These are phyloP conservation scores for Gerris lacustris DNA, from an alignment of 2,888 invertebrate genomes.

Conservation along the genomic window DNA sequence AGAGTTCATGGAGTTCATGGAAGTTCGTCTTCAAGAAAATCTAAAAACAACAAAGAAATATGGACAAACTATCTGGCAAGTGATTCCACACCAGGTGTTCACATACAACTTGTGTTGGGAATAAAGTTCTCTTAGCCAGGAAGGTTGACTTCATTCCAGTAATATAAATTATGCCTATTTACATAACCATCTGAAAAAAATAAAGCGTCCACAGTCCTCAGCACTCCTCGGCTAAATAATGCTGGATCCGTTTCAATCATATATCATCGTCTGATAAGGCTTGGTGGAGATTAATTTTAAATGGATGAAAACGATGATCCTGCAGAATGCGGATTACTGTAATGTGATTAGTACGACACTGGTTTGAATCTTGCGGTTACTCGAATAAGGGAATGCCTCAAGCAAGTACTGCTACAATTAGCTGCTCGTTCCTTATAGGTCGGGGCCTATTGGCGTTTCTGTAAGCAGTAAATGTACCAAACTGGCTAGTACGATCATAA, in stretches of 20 bases:
- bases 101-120: neutral
- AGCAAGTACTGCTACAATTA: too few species aligned
- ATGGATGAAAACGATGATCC: neutral
- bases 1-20: too few species aligned
- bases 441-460: neutral
- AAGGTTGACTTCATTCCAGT: neutral
- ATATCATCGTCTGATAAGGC: neutral
- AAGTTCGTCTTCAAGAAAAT: too few species aligned
- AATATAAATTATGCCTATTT: too few species aligned
- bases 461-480: neutral
- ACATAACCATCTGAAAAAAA: too few species aligned
- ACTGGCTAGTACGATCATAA: neutral
- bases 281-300: neutral
- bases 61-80: too few species aligned
- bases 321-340: neutral
- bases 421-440: neutral
- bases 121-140: neutral
- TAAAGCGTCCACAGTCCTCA: too few species aligned
- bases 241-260: neutral
- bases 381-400: too few species aligned
- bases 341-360: too few species aligned
- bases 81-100: neutral
- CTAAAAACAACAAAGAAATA: too few species aligned
- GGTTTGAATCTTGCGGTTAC: too few species aligned
- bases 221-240: neutral